Base-by-base conservation (phyloP, 2,113 vertebrate genomes). In the Pipa parva region DNA sequence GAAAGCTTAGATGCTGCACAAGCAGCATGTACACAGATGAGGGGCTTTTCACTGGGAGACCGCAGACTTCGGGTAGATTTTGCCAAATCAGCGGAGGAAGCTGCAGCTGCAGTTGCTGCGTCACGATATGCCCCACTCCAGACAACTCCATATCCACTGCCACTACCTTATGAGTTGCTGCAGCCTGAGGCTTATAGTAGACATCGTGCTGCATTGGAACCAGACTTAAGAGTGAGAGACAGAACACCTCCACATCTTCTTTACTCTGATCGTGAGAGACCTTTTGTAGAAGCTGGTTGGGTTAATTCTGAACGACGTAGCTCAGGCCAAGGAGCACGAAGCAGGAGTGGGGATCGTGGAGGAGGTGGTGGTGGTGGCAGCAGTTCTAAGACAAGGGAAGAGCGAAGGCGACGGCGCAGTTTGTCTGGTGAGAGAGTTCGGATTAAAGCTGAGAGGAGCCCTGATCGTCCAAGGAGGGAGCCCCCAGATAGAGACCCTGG, bases 1-100 rank as follows among this genome's bases (percentile, higher is more conserved):
- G 97, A 99, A 20, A 99, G 96, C 63, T 27, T 99, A 82, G 97
- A 98, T 0, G 97, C 97, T 0, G 90, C 97, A 0, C 95, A 97
- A 78, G 95, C 97, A 0, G 95, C 97, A 71, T 99, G 95, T 2
- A 89, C 91, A 0, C 97, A 99, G 76, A 99, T 99, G 97, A 85
- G 95, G 63, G 96, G 97, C 7, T 99, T 99, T 18, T 92, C 93
- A 1, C 22, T 99, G 73, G 95, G 93, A 0, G 95, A 96, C 63
- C 87, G 94, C 4, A 83, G 96, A 3, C 90, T 99, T 8, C 80
- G 97, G 0, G 95, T 98, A 57, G 97, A 99, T 83, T 99, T 99
- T 57, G 97, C 97, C 70, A 70, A 59, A 2, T 57, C 61, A 22
- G 97, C 97, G 75, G 92, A 92, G 0, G 97, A 99, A 83, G 96